Conservation (phyloP, 2,888 invertebrate species). For the Agonopterix arenella region DNA sequence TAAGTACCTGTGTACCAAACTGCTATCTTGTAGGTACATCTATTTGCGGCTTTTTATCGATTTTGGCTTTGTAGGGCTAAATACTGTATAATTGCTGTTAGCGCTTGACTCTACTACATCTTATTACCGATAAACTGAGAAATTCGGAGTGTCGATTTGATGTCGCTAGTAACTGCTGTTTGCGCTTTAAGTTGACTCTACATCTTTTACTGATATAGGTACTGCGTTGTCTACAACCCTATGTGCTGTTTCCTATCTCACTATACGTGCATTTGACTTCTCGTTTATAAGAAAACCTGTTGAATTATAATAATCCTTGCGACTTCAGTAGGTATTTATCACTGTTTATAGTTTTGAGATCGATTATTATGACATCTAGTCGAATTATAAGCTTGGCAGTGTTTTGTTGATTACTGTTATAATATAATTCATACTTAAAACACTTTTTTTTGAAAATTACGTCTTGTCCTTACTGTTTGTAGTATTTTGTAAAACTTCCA, state of each 20-base stretch:
- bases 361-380: conserved; percentile 2
- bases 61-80: too few relatives aligned
- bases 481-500: conserved; percentile 41
- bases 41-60: too few relatives aligned
- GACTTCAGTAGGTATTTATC: conserved; percentile 4
- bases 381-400: conserved; percentile 6
- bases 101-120: too few relatives aligned
- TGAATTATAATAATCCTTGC: not conserved
- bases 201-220: not conserved
- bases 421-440: not conserved
- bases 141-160: too few relatives aligned
- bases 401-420: not conserved
- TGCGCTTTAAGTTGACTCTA: too few relatives aligned
- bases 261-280: not conserved
- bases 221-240: not conserved
- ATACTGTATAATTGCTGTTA: too few relatives aligned
- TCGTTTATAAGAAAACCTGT: conserved; percentile 1
- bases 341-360: conserved; percentile 5
- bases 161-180: too few relatives aligned
- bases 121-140: too few relatives aligned
- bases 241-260: too few relatives aligned
- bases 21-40: too few relatives aligned
- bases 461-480: conserved; percentile 49
- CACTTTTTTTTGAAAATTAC: conserved; percentile 18
- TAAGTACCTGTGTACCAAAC: too few relatives aligned